Base-by-base conservation (phyloP, 1,140 invertebrate genomes). In the Bombus huntii region DNA sequence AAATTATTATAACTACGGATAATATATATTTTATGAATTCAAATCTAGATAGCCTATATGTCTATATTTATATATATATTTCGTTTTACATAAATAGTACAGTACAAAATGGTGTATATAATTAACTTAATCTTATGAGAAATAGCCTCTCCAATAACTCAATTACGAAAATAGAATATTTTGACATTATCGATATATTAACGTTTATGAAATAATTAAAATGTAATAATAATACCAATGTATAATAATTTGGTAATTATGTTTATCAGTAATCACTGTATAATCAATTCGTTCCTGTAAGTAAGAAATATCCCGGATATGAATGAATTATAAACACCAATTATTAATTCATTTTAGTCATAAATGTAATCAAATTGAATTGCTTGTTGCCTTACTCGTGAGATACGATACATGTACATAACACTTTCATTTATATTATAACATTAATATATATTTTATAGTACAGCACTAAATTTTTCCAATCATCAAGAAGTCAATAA, bases 71-170 rank as follows among this genome's bases (percentile, higher is more conserved):
- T n/a, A n/a, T 28, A 31, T 31, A n/a, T 12, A 65, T 66, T 66
- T 66, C 65, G 2, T 66, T 66, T 66, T 31, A 31, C 6, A 66
- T 31, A 66, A 66, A 66, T 31, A 6, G 1, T 31, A 66, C 15
- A 18, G 47, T 53, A 53, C 47, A 53, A 53, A 53, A 53, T 53
- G 13, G 31, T 66, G 65, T 66, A 66, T 18, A 66, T 66, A 66
- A 66, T 66, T 66, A 66, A 66, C 15, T 66, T 66, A 66, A 66
- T 66, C 31, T 66, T 15, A 66, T n/a, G 65, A 66, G n/a, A 66
- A 18, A 66, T 66, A 31, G n/a, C 31, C n/a, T 6, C 13, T 31
- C 15, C 6, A 13, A 15, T 31, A 31, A 66, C 65, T 66, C 65
- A 66, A 34, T 66, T 66, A 31, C 65, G 65, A 18, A 66, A 66